Evolutionary conservation across 2,797 vertebrate genomes (phyloP).

Genomic region (Enteromius anoplus): DNA sequence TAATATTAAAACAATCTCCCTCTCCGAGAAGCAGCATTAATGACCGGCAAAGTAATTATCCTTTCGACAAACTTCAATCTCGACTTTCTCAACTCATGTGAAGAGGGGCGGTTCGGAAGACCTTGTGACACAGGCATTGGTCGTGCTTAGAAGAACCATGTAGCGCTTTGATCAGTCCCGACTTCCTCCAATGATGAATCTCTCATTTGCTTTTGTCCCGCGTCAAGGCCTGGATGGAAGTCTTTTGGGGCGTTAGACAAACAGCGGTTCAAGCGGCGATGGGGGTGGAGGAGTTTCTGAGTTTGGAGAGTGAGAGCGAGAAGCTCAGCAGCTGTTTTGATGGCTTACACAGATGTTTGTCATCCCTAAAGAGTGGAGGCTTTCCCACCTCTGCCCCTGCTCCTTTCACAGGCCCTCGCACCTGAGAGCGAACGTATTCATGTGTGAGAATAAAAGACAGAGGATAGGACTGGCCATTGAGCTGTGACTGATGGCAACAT

Average conservation of each 20-base stretch:
- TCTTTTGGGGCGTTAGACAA: conserved; percentile 58
- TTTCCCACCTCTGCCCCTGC: conserved; percentile 25
- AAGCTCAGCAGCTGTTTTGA: conserved; percentile 45
- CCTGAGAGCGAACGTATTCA: conserved; percentile 19
- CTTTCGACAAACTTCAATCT: conserved; percentile 51
- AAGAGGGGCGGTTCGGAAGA: conserved; percentile 33
- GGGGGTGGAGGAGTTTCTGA: conserved; percentile 50
- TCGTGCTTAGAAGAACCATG: conserved; percentile 15
- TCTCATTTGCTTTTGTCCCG: conserved; percentile 48
- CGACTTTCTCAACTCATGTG: conserved; percentile 39
- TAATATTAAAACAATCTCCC: conserved; percentile 60
- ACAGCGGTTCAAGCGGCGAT: conserved; percentile 34
- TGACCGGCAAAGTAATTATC: conserved; percentile 58
- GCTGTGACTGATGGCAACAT: conserved; percentile 31
- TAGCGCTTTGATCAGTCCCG: conserved; percentile 54
- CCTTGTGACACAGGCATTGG: conserved; percentile 13
- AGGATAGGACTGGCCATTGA: conserved; percentile 26
- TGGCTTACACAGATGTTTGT: conserved; percentile 63
- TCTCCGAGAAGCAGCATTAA: conserved; percentile 52
- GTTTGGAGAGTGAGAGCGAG: conserved; percentile 37
- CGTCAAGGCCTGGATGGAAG: conserved; percentile 38
- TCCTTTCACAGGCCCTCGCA: conserved; percentile 20
- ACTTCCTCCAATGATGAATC: conserved; percentile 46
- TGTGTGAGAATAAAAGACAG: conserved; percentile 6
- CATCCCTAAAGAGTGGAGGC: conserved; percentile 39